Conservation (phyloP, 1,140 invertebrate species). For the Mactra quadrangularis region DNA sequence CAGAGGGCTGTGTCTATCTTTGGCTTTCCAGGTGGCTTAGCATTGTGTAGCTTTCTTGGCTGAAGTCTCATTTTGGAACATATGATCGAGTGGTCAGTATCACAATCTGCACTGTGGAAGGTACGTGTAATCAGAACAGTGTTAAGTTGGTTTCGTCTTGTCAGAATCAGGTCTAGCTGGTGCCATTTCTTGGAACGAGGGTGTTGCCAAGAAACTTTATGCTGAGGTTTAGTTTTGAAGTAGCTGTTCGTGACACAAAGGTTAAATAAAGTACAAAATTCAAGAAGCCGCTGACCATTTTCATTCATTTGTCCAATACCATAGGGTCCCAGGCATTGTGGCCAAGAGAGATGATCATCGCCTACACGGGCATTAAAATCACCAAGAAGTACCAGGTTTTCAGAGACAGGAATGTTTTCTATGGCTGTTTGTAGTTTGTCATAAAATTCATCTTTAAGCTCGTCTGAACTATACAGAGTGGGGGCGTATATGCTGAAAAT, state of each 20-base stretch:
- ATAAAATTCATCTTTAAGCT: too few species aligned
- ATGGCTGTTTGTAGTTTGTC: too few species aligned
- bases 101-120: conserved; percentile 65
- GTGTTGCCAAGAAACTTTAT: conserved; percentile 66
- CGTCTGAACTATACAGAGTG: too few species aligned
- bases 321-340: conserved; percentile 49
- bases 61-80: conserved; percentile 36
- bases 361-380: too few species aligned
- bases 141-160: background rate
- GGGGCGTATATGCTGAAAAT: too few species aligned
- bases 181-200: conserved; percentile 62
- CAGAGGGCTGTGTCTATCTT: too few species aligned
- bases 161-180: conserved; percentile 63
- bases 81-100: conserved; percentile 60
- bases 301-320: conserved; percentile 62
- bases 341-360: too few species aligned
- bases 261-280: conserved; percentile 56
- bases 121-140: conserved; percentile 31
- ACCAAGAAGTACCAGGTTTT: too few species aligned
- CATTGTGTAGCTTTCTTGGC: conserved; percentile 39
- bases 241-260: conserved; percentile 30
- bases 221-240: conserved; percentile 63
- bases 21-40: too few species aligned
- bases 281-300: conserved; percentile 63
- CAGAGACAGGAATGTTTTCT: too few species aligned